phyloP scores from a whole-genome alignment of 2,888 invertebrate genomes.

The Eubasilissa splendida region DNA sequence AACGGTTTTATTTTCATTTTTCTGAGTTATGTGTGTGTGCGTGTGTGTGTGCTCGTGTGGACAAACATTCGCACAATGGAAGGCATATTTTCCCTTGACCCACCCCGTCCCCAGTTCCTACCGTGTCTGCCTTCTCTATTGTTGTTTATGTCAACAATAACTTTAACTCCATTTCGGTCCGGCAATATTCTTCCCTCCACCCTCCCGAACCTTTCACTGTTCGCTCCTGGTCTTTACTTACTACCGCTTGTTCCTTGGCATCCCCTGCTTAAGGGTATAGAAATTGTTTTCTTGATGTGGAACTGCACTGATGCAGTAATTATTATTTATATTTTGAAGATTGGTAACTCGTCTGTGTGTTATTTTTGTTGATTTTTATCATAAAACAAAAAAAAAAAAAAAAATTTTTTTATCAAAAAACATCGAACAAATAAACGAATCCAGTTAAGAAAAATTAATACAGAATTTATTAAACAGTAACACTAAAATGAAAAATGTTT shows the following conservation, averaged over 20 bases:
- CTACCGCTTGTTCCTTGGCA: slow-evolving; percentile 7
- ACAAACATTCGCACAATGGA: slow-evolving; percentile 28
- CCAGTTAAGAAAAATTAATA: too few relatives aligned
- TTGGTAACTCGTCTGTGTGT: background rate
- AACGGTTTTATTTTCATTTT: slow-evolving; percentile 9
- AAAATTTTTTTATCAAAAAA: too few relatives aligned
- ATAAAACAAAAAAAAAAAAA: too few relatives aligned
- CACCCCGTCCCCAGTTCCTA: background rate
- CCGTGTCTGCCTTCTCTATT: slow-evolving; percentile 57
- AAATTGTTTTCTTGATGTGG: slow-evolving; percentile 24
- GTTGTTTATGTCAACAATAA: slow-evolving; percentile 59
- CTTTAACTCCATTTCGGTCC: slow-evolving; percentile 58
- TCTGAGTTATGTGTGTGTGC: background rate
- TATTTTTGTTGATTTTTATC: too few relatives aligned
- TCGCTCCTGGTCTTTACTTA: slow-evolving; percentile 26
- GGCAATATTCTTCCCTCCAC: slow-evolving; percentile 33
- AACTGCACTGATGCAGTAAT: background rate
- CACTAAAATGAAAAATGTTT: too few relatives aligned
- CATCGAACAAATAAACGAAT: too few relatives aligned
- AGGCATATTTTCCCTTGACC: slow-evolving; percentile 37
- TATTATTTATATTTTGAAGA: background rate
- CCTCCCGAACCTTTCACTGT: slow-evolving; percentile 26
- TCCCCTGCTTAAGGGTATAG: background rate
- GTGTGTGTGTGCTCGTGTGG: background rate
- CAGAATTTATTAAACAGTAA: too few relatives aligned